phyloP scores from a whole-genome alignment of 2,888 invertebrate genomes.

The Meandrusa payeni region DNA sequence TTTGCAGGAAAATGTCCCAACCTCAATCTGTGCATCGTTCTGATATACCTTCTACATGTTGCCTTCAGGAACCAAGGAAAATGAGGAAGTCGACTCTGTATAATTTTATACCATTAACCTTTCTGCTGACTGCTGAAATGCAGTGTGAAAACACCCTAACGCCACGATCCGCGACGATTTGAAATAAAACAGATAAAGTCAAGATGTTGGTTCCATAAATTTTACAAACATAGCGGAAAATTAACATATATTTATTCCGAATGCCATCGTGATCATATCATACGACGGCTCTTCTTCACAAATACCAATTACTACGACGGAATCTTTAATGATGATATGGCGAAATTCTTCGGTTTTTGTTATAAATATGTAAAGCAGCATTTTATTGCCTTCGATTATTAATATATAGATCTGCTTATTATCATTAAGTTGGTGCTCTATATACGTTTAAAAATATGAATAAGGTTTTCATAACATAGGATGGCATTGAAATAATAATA shows the following conservation, averaged over 20 bases:
- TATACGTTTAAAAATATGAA: slow-evolving; percentile 10
- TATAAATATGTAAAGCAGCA: slow-evolving; percentile 17
- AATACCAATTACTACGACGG: slow-evolving; percentile 17
- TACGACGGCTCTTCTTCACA: slow-evolving; percentile 6
- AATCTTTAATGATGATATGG: slow-evolving; percentile 14
- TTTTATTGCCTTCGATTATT: slow-evolving; percentile 9
- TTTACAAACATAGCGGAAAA: slow-evolving; percentile 19
- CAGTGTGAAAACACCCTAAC: slow-evolving; percentile 12
- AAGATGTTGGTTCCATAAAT: slow-evolving; percentile 18
- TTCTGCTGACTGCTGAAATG: background rate
- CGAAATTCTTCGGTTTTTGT: slow-evolving; percentile 16
- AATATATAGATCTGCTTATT: slow-evolving; percentile 10
- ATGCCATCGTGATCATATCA: slow-evolving; percentile 17
- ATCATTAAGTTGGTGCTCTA: slow-evolving; percentile 14
- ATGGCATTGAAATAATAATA: slow-evolving; percentile 27
- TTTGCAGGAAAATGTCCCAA: no score
- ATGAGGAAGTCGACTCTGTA: no score
- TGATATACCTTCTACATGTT: no score
- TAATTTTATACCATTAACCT: no score
- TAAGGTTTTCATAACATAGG: slow-evolving; percentile 19
- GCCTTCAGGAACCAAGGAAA: no score
- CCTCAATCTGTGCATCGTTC: no score
- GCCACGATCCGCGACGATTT: slow-evolving; percentile 2
- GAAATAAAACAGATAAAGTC: slow-evolving; percentile 20
- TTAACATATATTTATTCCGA: slow-evolving; percentile 22